Evolutionary conservation across 1,140 invertebrate genomes (phyloP), one percentile per base, ranked within the genome.

Genomic region (Drosophila oshimai): DNA sequence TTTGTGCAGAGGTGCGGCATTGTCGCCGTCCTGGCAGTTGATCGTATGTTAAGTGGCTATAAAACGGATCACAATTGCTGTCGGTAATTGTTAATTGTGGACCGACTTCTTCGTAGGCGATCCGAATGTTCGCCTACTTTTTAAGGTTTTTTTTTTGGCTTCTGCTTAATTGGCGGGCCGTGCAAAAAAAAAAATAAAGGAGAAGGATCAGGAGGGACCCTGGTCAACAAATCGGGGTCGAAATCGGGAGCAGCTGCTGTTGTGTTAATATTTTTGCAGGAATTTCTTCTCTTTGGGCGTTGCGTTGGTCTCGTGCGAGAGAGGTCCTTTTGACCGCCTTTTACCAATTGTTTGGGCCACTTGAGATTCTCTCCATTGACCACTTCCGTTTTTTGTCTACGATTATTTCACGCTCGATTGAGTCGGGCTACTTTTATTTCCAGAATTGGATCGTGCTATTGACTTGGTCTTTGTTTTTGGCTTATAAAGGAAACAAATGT

Each of bases 21-120:
- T 74, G 71, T 74, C 54, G 47, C 55, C 60, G 57, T 75, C 20
- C 49, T 80, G 72, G 26, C 84, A 80, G 65, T 87, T 87, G 74
- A 87, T 87, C 81, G 74, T 87, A 87, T 87, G 81, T 87, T 87
- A 87, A 87, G 81, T 87, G 81, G 77, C 83, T 74, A 87, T 87
- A 87, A 87, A 87, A 67, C 69, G 26, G 45, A 54, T 42, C 68
- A 88, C 76, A 81, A 87, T 87, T 77, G 36, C 47, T 53, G 57
- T 47, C 47, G 44, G 70, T 78, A 78, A 86, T 76, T 81, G 78
- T 81, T 75, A 20, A 57, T 31, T 51, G 55, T 44, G 37, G 42
- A 53, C 51, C n/a, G 49, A 28, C 41, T 22, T 50, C 68, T 24
- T 26, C 44, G 67, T 37, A 45, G 45, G 57, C 39, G 54, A 62